These are phyloP conservation scores for Euleptes europaea DNA, from an alignment of 2,113 vertebrate genomes.

Conservation along the genomic window DNA sequence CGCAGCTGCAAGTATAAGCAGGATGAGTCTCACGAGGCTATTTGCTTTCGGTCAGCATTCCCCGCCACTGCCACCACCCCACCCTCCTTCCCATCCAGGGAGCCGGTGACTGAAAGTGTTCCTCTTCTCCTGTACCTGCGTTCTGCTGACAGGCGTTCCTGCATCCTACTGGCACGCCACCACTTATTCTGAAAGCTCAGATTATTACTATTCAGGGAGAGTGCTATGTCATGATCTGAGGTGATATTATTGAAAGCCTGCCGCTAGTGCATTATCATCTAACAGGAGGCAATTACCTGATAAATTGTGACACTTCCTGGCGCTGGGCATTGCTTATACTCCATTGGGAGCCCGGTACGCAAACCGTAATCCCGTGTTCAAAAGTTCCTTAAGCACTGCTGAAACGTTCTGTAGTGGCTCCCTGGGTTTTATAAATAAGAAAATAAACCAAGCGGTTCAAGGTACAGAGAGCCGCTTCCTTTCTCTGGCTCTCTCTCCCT, in stretches of 20 bases:
- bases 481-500: background rate
- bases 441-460: slow-evolving; percentile 34
- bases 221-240: background rate
- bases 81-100: accelerated
- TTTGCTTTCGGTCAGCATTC: slow-evolving; percentile 33
- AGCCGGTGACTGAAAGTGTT: accelerated
- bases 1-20: slow-evolving; percentile 16
- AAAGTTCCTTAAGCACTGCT: slow-evolving; percentile 24
- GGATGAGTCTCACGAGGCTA: background rate
- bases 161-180: background rate
- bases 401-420: slow-evolving; percentile 30
- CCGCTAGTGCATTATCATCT: background rate
- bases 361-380: background rate
- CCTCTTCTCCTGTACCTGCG: background rate
- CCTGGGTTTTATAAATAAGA: slow-evolving; percentile 40
- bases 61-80: background rate
- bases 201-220: slow-evolving; percentile 31
- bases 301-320: background rate
- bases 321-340: background rate
- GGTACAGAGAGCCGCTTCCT: accelerated
- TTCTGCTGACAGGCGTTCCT: slow-evolving; percentile 34
- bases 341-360: background rate
- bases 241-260: background rate
- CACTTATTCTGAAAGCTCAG: background rate
- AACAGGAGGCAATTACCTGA: slow-evolving; percentile 46